These are phyloP conservation scores for Hepsetus odoe DNA, from an alignment of 2,113 vertebrate species.

Conservation along the genomic window DNA sequence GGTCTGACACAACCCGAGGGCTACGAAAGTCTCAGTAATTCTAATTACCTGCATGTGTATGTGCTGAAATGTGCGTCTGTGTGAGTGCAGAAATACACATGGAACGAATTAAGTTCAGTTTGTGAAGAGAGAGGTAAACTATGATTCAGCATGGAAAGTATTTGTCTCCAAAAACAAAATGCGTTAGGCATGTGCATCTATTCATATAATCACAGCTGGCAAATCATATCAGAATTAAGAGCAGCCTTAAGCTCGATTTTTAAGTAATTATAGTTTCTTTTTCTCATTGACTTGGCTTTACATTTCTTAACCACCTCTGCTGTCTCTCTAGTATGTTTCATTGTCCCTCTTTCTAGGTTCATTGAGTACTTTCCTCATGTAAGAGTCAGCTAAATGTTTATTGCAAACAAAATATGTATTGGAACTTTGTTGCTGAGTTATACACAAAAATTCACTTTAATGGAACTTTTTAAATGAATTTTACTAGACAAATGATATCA, in stretches of 20 bases:
- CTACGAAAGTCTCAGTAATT: neutral
- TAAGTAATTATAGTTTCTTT: neutral
- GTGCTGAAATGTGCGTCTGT: constrained; percentile 20
- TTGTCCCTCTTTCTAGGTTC: neutral
- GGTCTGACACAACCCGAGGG: neutral
- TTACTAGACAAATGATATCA: neutral
- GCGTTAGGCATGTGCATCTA: constrained; percentile 43
- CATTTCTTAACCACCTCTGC: neutral
- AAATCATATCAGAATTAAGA: neutral
- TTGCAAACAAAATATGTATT: neutral
- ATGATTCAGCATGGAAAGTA: constrained; percentile 53
- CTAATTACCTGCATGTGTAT: neutral
- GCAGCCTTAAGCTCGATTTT: constrained; percentile 9
- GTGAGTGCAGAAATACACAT: constrained; percentile 50
- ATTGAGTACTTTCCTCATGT: neutral
- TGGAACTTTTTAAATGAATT: neutral
- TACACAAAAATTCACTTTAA: neutral
- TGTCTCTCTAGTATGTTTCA: neutral
- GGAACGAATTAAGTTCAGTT: constrained; percentile 53
- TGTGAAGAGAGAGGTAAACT: constrained; percentile 44
- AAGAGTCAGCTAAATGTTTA: neutral
- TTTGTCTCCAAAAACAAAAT: constrained; percentile 51
- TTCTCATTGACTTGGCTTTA: neutral
- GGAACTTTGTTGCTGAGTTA: neutral
- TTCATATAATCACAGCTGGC: constrained; percentile 22